Percentiles rank a stretch among this genome's conserved stretches.
These are phyloP conservation scores for Arge pagana DNA, from an alignment of 2,888 invertebrate genomes.

Conservation along the genomic window DNA sequence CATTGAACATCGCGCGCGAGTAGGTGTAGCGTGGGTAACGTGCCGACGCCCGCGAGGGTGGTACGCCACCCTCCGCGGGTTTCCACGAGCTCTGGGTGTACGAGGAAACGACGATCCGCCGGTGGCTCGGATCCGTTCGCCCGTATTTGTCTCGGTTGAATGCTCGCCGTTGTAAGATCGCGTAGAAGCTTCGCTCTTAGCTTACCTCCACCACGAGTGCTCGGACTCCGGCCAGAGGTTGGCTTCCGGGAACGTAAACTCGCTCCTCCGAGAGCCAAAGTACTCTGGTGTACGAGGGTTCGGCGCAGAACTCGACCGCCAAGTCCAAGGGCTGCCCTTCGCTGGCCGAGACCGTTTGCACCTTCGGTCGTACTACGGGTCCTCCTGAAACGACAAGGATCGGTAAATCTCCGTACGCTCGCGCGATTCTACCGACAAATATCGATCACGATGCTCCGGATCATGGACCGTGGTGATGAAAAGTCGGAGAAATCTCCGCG, in stretches of 20 bases:
- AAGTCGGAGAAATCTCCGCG: too few relatives aligned
- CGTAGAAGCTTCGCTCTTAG: slow-evolving; percentile 1
- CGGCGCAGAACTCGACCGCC: slow-evolving; percentile 77
- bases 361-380: slow-evolving; percentile 69
- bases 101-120: too few relatives aligned
- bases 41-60: neutral
- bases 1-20: slow-evolving; percentile 15
- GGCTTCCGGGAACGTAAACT: slow-evolving; percentile 63
- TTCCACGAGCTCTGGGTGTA: neutral
- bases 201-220: slow-evolving; percentile 49
- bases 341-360: slow-evolving; percentile 70
- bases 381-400: slow-evolving; percentile 62
- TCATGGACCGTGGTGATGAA: too few relatives aligned
- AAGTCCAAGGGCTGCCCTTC: slow-evolving; percentile 72
- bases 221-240: slow-evolving; percentile 54
- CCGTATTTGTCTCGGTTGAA: too few relatives aligned
- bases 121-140: too few relatives aligned
- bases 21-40: slow-evolving; percentile 2
- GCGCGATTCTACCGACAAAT: too few relatives aligned
- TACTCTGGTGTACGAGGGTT: slow-evolving; percentile 69
- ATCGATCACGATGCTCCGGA: too few relatives aligned
- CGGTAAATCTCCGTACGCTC: too few relatives aligned
- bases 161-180: neutral
- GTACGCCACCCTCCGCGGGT: slow-evolving; percentile 7
- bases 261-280: slow-evolving; percentile 67